phyloP scores from a whole-genome alignment of 2,888 invertebrate species.

The Tachina fera region DNA sequence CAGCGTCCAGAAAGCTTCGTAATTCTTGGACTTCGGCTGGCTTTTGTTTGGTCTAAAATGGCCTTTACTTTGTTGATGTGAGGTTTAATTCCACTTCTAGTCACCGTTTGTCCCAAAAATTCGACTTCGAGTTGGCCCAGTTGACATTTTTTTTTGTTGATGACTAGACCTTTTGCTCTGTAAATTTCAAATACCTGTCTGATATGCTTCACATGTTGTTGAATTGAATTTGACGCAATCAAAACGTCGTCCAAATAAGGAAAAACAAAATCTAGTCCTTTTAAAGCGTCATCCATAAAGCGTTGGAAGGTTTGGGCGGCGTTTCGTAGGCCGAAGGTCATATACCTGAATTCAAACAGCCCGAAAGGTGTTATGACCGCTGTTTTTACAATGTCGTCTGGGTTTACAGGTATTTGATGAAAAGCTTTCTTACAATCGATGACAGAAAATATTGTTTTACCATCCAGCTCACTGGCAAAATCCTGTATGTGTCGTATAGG shows the following conservation, averaged over 20 bases:
- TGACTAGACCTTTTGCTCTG: conserved; percentile 23
- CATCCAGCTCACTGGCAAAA: conserved; percentile 26
- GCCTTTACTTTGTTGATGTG: not conserved
- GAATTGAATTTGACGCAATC: conserved; percentile 23
- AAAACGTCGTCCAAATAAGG: conserved; percentile 48
- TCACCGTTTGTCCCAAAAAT: conserved; percentile 38
- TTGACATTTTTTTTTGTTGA: conserved; percentile 51
- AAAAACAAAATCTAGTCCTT: conserved; percentile 47
- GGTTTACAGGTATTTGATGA: conserved; percentile 39
- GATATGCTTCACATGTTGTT: conserved; percentile 40
- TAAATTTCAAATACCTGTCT: conserved; percentile 23
- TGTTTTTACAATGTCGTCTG: conserved; percentile 38
- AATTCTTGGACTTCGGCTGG: conserved; percentile 13
- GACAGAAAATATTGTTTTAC: conserved; percentile 45
- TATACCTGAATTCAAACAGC: conserved; percentile 54
- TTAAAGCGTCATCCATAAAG: conserved; percentile 41
- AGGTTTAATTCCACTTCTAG: not conserved
- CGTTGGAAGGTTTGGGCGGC: conserved; percentile 54
- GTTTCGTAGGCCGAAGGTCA: conserved; percentile 60
- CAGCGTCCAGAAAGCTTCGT: conserved; percentile 31
- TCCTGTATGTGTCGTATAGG: conserved; percentile 79
- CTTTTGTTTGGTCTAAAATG: not conserved
- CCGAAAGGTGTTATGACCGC: conserved; percentile 57
- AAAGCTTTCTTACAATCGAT: conserved; percentile 54
- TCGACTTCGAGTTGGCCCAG: conserved; percentile 34